These are phyloP conservation scores for Mythimna pallens DNA, from an alignment of 2,888 invertebrate genomes.

Conservation along the genomic window DNA sequence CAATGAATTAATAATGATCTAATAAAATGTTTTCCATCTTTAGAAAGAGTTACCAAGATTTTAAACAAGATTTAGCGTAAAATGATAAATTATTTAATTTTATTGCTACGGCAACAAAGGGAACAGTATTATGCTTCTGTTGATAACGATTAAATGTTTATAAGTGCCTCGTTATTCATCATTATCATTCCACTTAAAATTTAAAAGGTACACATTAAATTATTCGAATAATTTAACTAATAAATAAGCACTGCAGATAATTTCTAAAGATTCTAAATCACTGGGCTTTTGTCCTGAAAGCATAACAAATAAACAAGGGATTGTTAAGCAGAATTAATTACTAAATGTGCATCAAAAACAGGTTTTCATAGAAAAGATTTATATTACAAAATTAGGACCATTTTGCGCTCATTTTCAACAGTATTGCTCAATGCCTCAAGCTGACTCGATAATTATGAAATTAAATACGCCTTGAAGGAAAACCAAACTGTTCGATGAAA, in stretches of 20 bases:
- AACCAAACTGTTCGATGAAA: not conserved
- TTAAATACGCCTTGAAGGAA: not conserved
- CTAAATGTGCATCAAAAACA: slow-evolving; percentile 25
- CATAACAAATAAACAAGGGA: slow-evolving; percentile 15
- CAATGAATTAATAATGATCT: slow-evolving; percentile 18
- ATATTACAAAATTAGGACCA: not conserved
- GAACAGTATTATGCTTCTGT: slow-evolving; percentile 30
- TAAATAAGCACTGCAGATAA: slow-evolving; percentile 39
- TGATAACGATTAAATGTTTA: slow-evolving; percentile 54
- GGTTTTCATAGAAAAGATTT: not conserved
- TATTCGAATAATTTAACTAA: slow-evolving; percentile 38
- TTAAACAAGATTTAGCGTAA: slow-evolving; percentile 10
- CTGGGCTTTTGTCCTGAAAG: slow-evolving; percentile 2
- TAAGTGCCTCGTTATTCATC: slow-evolving; percentile 57
- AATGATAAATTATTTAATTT: slow-evolving; percentile 51
- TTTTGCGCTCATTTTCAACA: slow-evolving; percentile 1
- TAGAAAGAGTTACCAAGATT: slow-evolving; percentile 21
- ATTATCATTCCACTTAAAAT: slow-evolving; percentile 47
- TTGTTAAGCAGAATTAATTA: slow-evolving; percentile 20
- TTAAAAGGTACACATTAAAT: slow-evolving; percentile 44
- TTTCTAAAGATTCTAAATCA: slow-evolving; percentile 35
- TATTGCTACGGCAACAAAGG: slow-evolving; percentile 38
- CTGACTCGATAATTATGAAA: not conserved
- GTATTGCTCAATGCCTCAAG: not conserved
- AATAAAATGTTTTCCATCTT: slow-evolving; percentile 21